phyloP scores from a whole-genome alignment of 2,113 vertebrate species.

The Nibea albiflora region DNA sequence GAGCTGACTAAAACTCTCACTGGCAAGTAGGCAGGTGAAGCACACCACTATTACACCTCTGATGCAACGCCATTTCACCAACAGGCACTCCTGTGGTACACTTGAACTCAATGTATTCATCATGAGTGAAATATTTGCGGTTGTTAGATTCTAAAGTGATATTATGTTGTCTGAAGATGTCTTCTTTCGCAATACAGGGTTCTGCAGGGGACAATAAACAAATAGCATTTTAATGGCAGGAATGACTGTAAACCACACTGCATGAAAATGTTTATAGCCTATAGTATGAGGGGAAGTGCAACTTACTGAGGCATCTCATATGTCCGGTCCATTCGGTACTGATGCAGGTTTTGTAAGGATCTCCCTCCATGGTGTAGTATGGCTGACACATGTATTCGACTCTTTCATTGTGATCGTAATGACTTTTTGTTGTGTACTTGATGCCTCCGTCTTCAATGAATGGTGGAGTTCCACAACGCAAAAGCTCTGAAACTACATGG shows the following conservation, averaged over 20 bases:
- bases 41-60: conserved; percentile 46
- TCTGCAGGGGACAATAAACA: not conserved
- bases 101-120: conserved; percentile 2
- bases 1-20: not conserved
- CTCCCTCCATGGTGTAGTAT: conserved; percentile 1
- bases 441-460: conserved; percentile 3
- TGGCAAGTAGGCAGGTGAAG: conserved; percentile 53
- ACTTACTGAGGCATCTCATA: conserved; percentile 64
- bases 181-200: too few relatives aligned
- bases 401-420: conserved; percentile 23
- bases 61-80: not conserved
- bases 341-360: conserved; percentile 22
- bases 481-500: not conserved
- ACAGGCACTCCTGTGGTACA: conserved; percentile 3
- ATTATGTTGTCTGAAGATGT: not conserved
- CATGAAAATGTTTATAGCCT: too few relatives aligned
- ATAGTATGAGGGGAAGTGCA: not conserved
- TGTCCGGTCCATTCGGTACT: conserved; percentile 48
- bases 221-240: too few relatives aligned
- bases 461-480: conserved; percentile 7
- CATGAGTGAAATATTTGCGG: not conserved
- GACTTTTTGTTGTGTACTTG: too few relatives aligned
- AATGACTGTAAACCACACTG: too few relatives aligned
- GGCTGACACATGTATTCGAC: conserved; percentile 50
- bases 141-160: not conserved